Base-by-base conservation (phyloP, 2,113 vertebrate genomes). In the Phylloscopus trochilus region DNA sequence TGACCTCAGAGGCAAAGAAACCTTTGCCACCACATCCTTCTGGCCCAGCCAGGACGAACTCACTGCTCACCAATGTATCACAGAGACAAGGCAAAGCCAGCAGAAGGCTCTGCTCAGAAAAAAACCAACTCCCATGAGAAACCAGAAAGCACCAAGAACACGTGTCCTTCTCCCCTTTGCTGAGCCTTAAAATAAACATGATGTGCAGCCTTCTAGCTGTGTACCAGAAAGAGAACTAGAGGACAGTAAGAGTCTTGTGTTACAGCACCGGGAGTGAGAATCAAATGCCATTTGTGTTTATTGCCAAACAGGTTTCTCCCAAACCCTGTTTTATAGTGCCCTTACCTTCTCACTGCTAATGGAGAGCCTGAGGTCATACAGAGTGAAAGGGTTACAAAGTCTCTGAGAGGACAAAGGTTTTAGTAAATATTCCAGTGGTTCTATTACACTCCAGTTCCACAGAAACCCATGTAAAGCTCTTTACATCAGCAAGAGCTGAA, bases 241-340 rank as follows among this genome's bases (percentile, higher is more conserved):
- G 26, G 43, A 30, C 1, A 10, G 13, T 8, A 66, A 37, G 4
- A 59, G 28, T 14, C 7, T 33, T 30, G 15, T 12, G 1, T 12
- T 56, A 15, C 0, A 73, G 33, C 19, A 56, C 16, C 19, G 52
- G n/a, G 47, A 41, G 7, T 28, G 17, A 63, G 13, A 91, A 33
- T 6, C 7, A 89, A 39, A 27, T 5, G 11, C 26, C 15, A 21
- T 28, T 39, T 0, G 0, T 51, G 16, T 77, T 14, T n/a, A 2
- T 2, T 15, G 35, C 37, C 63, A 33, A 44, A 6, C 28, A 23
- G 15, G 4, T 18, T 31, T 86, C 27, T 78, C 44, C 31, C 26
- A 46, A 56, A 60, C 4, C n/a, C n/a, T 23, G 51, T 30, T 80
- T 77, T 70, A 59, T 3, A 33, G 30, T 2, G 6, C 33, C 26